phyloP scores from a whole-genome alignment of 2,888 invertebrate genomes.

The Lacanobia oleracea region DNA sequence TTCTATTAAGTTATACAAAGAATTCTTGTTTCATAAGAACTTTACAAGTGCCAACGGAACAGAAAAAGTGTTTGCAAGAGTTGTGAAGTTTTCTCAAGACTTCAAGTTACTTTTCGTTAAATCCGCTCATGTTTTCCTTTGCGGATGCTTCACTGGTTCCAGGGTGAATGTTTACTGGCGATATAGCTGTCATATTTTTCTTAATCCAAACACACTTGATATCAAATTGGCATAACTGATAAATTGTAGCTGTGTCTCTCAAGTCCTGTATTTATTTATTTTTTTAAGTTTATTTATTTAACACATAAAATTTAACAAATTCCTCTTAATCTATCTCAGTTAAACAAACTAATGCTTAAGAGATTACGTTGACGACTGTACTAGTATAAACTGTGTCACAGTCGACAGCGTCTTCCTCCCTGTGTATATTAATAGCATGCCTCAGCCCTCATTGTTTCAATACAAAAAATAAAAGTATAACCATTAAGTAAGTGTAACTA shows the following conservation, averaged over 20 bases:
- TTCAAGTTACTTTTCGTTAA: conserved; percentile 39
- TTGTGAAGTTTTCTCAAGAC: conserved; percentile 34
- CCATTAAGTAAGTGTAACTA: too few species aligned
- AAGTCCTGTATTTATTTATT: background rate
- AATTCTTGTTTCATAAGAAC: conserved; percentile 41
- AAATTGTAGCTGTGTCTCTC: background rate
- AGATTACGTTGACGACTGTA: too few species aligned
- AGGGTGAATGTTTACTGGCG: conserved; percentile 4
- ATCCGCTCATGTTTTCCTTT: conserved; percentile 31
- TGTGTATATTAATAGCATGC: too few species aligned
- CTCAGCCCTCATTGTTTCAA: too few species aligned
- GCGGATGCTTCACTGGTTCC: conserved; percentile 8
- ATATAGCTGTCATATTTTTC: background rate
- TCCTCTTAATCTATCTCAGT: too few species aligned
- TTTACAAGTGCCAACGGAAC: conserved; percentile 29
- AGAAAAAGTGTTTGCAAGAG: conserved; percentile 48
- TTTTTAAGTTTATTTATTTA: too few species aligned
- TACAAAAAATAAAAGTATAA: too few species aligned
- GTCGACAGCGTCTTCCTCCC: too few species aligned
- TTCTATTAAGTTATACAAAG: conserved; percentile 18
- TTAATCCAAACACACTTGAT: too few species aligned
- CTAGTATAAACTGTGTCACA: too few species aligned
- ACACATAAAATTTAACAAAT: too few species aligned
- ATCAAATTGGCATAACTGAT: background rate
- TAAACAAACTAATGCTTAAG: too few species aligned